phyloP scores from a whole-genome alignment of 2,888 invertebrate genomes.

The Geophilus truncorum region DNA sequence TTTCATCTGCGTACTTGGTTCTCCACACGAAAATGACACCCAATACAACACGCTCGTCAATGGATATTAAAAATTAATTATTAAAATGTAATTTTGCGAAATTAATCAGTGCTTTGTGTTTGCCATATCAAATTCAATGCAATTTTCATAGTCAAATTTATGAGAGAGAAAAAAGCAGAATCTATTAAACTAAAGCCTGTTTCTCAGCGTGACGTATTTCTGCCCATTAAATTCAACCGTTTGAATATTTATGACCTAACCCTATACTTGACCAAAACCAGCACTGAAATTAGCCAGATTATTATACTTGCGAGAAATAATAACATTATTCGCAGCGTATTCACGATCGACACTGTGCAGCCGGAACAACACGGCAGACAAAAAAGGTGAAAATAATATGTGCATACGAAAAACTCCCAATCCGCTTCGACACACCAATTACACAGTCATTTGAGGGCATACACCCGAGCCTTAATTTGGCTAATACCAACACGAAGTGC shows the following conservation, averaged over 20 bases:
- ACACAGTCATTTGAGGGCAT: conserved; percentile 24
- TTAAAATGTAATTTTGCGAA: not conserved
- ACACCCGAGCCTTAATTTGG: conserved; percentile 15
- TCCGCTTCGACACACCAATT: conserved; percentile 23
- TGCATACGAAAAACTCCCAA: conserved; percentile 16
- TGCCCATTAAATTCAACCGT: not conserved
- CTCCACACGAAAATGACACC: no score
- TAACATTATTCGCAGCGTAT: not conserved
- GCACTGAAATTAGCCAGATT: not conserved
- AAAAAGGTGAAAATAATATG: not conserved
- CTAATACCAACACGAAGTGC: conserved; percentile 18
- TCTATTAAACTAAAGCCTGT: not conserved
- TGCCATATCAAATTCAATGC: not conserved
- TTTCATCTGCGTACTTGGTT: no score
- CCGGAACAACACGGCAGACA: not conserved
- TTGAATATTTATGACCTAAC: not conserved
- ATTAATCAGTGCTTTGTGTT: not conserved
- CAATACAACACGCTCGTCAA: not conserved
- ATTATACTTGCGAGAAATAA: not conserved
- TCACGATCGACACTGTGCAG: not conserved
- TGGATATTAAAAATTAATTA: not conserved
- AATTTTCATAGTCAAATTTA: not conserved
- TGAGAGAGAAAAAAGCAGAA: not conserved
- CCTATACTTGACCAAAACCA: not conserved
- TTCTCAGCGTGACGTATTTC: not conserved